Base-by-base conservation (phyloP, 2,888 invertebrate genomes). In the Salticus scenicus region DNA sequence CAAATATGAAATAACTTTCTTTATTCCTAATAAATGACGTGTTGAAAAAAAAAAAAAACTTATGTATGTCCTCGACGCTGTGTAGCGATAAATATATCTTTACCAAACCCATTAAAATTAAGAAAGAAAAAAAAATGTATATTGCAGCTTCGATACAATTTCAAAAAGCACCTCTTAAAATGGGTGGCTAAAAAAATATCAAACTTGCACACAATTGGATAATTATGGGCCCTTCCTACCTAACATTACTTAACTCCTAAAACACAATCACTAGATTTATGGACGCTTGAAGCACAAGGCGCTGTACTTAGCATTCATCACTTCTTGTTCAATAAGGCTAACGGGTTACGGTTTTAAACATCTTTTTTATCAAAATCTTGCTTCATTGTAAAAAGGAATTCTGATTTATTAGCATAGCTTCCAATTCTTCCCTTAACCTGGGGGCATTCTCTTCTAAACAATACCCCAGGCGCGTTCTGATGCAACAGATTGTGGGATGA, bases 401-500 rank as follows among this genome's bases (percentile, higher is more conserved):
- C 69, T 74, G 81, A 69, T 81, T 81, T 81, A 81, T 81, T 81
- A 69, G 73, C 67, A 41, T 31, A 31, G 30, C 41, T 47, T 74
- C 57, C 74, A 69, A 69, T 74, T 81, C 74, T 57, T 47, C 17
- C 24, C 57, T 57, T 5, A 57, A 20, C 57, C 24, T n/a, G 57
- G 57, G 57, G 57, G 57, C 57, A 57, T 57, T 57, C 57, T 24
- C 24, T 24, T 57, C 57, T 57, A 57, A 57, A 57, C 57, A 57
- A 57, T 57, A 57, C 31, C 31, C 41, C n/a, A 31, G 72, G 63
- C 31, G 69, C 27, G 30, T 72, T 79, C 69, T 70, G 41, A 63
- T 70, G 31, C 30, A 73, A 69, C 75, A 82, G 82, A 75, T 81
- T 81, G 81, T 69, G 63, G 47, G 57, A 74, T 74, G 74, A 81